A percentile compares a stretch with the other conserved stretches of the same genome.
phyloP scores from a whole-genome alignment of 1,140 invertebrate genomes.

The Liolophura sinensis region DNA sequence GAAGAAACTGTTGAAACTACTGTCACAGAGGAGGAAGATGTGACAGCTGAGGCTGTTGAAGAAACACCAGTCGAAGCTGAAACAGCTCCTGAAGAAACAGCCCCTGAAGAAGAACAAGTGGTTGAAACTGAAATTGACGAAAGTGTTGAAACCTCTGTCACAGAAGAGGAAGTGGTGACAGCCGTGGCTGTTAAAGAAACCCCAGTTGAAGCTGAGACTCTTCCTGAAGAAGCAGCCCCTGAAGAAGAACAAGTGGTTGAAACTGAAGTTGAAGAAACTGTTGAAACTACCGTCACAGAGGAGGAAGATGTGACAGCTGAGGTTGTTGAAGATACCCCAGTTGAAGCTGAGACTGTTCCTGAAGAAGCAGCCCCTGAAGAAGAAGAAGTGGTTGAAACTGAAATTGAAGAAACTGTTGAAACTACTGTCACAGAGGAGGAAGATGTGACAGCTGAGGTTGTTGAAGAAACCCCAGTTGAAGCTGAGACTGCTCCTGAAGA shows the following conservation, averaged over 20 bases:
- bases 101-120: not conserved
- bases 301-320: not conserved
- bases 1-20: not conserved
- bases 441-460: not conserved
- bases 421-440: not conserved
- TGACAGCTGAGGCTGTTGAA: constrained; percentile 1
- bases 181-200: not conserved
- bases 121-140: constrained; percentile 4
- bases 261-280: not conserved
- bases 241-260: not conserved
- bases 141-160: not conserved
- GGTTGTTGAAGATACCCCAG: not conserved
- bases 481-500: not conserved
- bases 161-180: constrained; percentile 1
- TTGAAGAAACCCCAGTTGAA: not conserved
- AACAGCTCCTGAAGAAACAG: constrained; percentile 3
- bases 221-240: not conserved
- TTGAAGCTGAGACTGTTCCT: constrained; percentile 2
- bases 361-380: not conserved
- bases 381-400: not conserved
- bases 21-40: not conserved
- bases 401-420: not conserved
- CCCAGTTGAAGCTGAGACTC: not conserved
- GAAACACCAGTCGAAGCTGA: constrained; percentile 2
- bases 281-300: not conserved